Evolutionary conservation across 2,888 invertebrate genomes (phyloP).

Genomic region (Callyntrura sp.): DNA sequence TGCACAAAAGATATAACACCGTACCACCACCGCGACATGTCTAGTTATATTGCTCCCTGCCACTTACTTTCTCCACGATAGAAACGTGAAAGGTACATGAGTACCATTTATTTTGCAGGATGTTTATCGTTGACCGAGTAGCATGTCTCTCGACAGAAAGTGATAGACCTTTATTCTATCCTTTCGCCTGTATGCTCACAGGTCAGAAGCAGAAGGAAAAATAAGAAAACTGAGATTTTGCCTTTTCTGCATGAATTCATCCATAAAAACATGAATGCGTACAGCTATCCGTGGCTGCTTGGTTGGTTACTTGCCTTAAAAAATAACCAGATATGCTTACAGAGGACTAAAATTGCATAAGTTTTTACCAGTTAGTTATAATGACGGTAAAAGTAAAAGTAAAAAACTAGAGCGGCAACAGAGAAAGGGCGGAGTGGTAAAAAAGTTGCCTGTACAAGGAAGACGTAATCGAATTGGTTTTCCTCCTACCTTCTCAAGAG

Average conservation of each 20-base stretch:
- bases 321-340: not conserved
- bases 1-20: not conserved
- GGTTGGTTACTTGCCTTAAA: not conserved
- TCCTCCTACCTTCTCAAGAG: conserved; percentile 27
- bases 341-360: not conserved
- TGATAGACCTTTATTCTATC: conserved; percentile 46
- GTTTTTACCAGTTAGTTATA: not conserved
- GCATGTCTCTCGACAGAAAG: conserved; percentile 64
- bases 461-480: not conserved
- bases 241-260: conserved; percentile 32
- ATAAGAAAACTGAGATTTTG: conserved; percentile 61
- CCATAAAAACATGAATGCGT: conserved; percentile 48
- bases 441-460: not conserved
- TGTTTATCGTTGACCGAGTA: conserved; percentile 66
- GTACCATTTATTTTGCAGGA: conserved; percentile 61
- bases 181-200: conserved; percentile 14
- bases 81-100: conserved; percentile 61
- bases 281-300: not conserved
- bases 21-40: not conserved
- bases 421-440: conserved; percentile 1
- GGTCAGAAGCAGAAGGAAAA: conserved; percentile 52
- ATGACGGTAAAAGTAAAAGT: not conserved
- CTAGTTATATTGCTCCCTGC: not conserved
- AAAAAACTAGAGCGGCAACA: not conserved
- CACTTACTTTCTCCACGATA: conserved; percentile 8